A percentile compares a stretch with the other conserved stretches of the same genome.
Conservation (phyloP, 2,888 invertebrate species). For the Nemoura dubitans region DNA sequence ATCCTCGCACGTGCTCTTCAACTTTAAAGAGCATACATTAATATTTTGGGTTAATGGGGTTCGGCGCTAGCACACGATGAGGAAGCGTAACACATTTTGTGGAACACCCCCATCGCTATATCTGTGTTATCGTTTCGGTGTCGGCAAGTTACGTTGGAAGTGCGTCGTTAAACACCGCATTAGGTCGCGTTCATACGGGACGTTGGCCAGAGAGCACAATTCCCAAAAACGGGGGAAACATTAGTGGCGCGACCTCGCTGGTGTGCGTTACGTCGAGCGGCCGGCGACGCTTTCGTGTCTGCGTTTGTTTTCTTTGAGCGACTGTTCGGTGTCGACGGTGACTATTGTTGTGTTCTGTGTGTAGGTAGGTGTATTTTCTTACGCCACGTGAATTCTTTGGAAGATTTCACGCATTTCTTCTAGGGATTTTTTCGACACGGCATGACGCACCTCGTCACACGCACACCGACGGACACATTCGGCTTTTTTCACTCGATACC, state of each 20-base stretch:
- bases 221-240: not conserved
- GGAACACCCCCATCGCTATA: not conserved
- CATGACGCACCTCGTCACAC: not conserved
- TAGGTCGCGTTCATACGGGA: not conserved
- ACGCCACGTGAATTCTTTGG: not conserved
- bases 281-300: not conserved
- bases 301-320: not conserved
- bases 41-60: not conserved
- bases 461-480: not conserved
- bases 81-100: constrained; percentile 7
- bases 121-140: not conserved
- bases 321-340: not conserved
- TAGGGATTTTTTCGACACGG: not conserved
- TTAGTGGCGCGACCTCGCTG: not conserved
- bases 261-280: not conserved
- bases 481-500: not conserved
- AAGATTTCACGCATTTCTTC: not conserved
- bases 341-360: no score
- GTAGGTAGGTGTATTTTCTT: not conserved
- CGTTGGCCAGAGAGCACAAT: not conserved
- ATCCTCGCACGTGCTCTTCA: not conserved
- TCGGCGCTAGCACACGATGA: not conserved
- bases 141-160: not conserved
- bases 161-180: not conserved
- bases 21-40: not conserved